Evolutionary conservation across 2,113 vertebrate genomes (phyloP).

Genomic region (Platycercus adscitus): DNA sequence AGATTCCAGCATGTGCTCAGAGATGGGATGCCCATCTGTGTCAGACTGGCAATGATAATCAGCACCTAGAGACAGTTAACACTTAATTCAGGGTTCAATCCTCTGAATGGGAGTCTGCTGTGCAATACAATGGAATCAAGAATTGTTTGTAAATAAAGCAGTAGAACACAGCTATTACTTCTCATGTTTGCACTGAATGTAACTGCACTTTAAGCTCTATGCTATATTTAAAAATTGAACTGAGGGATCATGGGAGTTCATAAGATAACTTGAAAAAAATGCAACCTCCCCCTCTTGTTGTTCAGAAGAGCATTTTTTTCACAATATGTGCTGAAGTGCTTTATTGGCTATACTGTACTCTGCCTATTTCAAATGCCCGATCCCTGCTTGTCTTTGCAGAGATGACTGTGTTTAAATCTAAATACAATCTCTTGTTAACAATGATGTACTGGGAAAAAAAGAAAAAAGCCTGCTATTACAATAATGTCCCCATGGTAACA

Average conservation of each 20-base stretch:
- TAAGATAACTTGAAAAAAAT: background rate
- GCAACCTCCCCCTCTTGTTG: background rate
- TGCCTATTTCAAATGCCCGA: background rate
- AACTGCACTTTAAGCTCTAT: background rate
- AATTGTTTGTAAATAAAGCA: conserved; percentile 20
- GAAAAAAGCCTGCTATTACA: background rate
- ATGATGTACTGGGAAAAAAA: background rate
- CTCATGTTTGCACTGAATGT: background rate
- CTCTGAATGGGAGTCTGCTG: background rate
- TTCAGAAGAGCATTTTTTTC: background rate
- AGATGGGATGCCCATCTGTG: background rate
- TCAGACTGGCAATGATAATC: background rate
- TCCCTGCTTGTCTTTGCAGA: background rate
- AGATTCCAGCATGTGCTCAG: background rate
- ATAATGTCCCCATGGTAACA: conserved; percentile 38
- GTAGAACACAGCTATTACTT: background rate
- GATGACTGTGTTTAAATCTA: background rate
- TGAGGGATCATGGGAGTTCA: background rate
- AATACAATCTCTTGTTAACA: conserved; percentile 18
- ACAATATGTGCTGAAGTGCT: background rate
- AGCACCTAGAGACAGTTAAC: background rate
- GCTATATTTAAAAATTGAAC: background rate
- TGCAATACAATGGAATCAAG: background rate
- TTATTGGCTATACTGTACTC: background rate
- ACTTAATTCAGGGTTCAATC: background rate